These are phyloP conservation scores for Bujurquina vittata DNA, from an alignment of 2,113 vertebrate genomes.

Conservation along the genomic window DNA sequence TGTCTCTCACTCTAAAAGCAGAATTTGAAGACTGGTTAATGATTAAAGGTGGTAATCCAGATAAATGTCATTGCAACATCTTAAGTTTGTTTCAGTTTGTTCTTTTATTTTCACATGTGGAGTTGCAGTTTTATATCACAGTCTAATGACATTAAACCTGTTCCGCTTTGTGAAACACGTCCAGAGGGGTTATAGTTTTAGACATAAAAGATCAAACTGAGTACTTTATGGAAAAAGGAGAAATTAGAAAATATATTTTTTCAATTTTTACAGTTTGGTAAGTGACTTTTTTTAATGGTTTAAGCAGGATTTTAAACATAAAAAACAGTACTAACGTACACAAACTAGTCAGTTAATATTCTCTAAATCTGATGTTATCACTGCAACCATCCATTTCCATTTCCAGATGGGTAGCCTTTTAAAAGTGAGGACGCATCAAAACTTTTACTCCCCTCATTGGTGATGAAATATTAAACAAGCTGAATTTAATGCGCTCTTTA, in stretches of 20 bases:
- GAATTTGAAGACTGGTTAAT: neutral
- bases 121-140: slow-evolving; percentile 39
- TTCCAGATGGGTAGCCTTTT: slow-evolving; percentile 30
- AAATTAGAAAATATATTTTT: slow-evolving; percentile 77
- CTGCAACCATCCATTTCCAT: neutral
- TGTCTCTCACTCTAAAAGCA: neutral
- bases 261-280: slow-evolving; percentile 60
- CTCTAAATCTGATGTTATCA: slow-evolving; percentile 33
- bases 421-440: slow-evolving; percentile 24
- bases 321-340: slow-evolving; percentile 67
- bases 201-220: slow-evolving; percentile 76
- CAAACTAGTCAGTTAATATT: slow-evolving; percentile 59
- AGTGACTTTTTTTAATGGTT: slow-evolving; percentile 40
- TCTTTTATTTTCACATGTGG: slow-evolving; percentile 69
- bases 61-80: slow-evolving; percentile 3
- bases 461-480: slow-evolving; percentile 44
- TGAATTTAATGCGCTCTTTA: slow-evolving; percentile 39
- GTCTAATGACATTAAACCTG: slow-evolving; percentile 50
- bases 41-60: neutral
- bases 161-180: slow-evolving; percentile 26
- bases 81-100: slow-evolving; percentile 64
- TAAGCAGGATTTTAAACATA: slow-evolving; percentile 67
- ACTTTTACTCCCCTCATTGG: neutral
- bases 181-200: slow-evolving; percentile 11
- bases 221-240: slow-evolving; percentile 72